A percentile compares a stretch with the other conserved stretches of the same genome.
phyloP scores from a whole-genome alignment of 2,888 invertebrate genomes.

The Agrochola lota region DNA sequence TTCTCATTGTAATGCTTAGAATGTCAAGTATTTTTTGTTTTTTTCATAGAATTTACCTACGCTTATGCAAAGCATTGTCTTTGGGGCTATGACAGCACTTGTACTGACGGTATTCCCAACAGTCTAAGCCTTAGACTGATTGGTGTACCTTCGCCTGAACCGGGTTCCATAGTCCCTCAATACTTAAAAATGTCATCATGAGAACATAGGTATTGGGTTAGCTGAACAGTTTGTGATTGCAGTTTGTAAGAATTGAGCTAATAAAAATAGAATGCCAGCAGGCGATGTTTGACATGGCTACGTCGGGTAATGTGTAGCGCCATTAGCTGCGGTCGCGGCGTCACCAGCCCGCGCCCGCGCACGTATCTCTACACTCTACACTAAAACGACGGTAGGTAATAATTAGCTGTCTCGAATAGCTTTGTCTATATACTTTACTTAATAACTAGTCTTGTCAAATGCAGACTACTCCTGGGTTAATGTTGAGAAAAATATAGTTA shows the following conservation, averaged over 20 bases:
- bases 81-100: background rate
- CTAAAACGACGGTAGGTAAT: background rate
- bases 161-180: background rate
- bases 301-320: conserved; percentile 61
- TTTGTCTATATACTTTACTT: background rate
- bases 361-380: background rate
- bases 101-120: background rate
- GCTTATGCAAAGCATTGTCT: background rate
- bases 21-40: background rate
- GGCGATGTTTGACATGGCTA: conserved; percentile 18
- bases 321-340: conserved; percentile 58
- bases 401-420: background rate
- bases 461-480: background rate
- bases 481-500: background rate
- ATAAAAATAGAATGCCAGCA: conserved; percentile 44
- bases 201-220: background rate
- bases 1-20: background rate
- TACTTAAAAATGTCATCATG: background rate
- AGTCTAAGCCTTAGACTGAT: no score
- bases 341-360: conserved; percentile 32
- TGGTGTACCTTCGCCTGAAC: no score
- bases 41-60: background rate
- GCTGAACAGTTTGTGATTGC: background rate
- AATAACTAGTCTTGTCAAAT: background rate
- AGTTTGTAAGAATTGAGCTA: conserved; percentile 32